Base-by-base conservation (phyloP, 2,888 invertebrate species). In the Clitarchus hookeri region DNA sequence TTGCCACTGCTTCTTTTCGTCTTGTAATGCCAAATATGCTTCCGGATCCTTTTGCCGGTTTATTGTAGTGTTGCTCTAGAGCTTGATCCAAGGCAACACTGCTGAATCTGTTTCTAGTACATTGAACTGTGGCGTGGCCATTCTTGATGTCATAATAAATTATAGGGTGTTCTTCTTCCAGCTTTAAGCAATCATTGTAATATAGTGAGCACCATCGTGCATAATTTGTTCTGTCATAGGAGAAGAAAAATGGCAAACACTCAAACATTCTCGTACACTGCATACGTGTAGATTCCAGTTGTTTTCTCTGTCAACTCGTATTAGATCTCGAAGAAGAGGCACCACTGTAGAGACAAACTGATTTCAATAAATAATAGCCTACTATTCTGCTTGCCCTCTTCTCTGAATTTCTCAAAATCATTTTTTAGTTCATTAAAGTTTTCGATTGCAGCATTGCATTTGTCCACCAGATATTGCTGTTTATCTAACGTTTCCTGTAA, bases 161-260 rank as follows among this genome's bases (percentile, higher is more conserved):
- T n/a, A n/a, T n/a, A n/a, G n/a, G n/a, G n/a, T n/a, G n/a, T n/a
- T n/a, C n/a, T n/a, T n/a, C n/a, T n/a, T n/a, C n/a, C n/a, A n/a
- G n/a, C n/a, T n/a, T n/a, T n/a, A n/a, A n/a, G n/a, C n/a, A n/a
- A n/a, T n/a, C n/a, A n/a, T n/a, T n/a, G n/a, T n/a, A n/a, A 6
- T 79, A 79, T 79, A n/a, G 25, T 26, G 79, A 26, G 23, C 79
- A 79, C 79, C 13, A n/a, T 79, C n/a, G 6, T 79, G 79, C 79
- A 79, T n/a, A 79, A 79, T 79, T 79, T 26, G 27, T 79, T n/a
- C 13, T n/a, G 4, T 79, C n/a, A 27, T n/a, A 79, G 13, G 79
- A 79, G 27, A 79, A 79, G 79, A n/a, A 79, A 79, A 79, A 27
- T n/a, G 79, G 25, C 27, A 79, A 79, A 79, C n/a, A 79, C 13